Base-by-base conservation (phyloP, 2,888 invertebrate genomes). In the Stenchaetothrips biformis region DNA sequence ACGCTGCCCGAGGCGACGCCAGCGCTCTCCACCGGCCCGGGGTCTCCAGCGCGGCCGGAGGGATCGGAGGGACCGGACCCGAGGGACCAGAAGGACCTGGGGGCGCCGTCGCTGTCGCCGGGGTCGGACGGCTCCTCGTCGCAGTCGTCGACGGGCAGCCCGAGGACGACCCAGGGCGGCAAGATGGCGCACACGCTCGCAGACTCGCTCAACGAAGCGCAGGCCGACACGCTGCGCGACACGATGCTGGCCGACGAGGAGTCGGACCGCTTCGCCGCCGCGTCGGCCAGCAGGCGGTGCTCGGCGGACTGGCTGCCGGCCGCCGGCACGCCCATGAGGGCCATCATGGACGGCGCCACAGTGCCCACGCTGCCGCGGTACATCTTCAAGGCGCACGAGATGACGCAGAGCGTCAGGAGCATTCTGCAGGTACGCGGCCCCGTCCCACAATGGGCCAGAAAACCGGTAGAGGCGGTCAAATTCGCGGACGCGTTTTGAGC, bases 381-480 rank as follows among this genome's bases (percentile, higher is more conserved):
- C 67, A 74, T 74, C 67, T 74, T 74, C 67, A 74, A 74, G 67
- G 67, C 67, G 6, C 67, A 74, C 67, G 67, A 74, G 67, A 74
- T 74, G 25, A 74, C 67, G 8, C 9, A 21, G 67, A 25, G 25
- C 25, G 67, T 74, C 9, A 21, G 67, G 7, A n/a, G 25, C 21
- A 7, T 74, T 2, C 67, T 74, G 21, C 25, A 74, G 67, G 67
- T 74, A 11, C 21, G 67, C 21, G 21, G 21, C 67, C 16, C 13
- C 53, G 3, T 7, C 13, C 53, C 53, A 18, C 67, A 7, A 21
- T 6, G 21, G 67, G 67, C 7, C 67, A 21, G n/a, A n/a, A n/a
- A n/a, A n/a, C n/a, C n/a, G n/a, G n/a, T n/a, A n/a, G n/a, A n/a
- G n/a, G n/a, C n/a, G n/a, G n/a, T n/a, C n/a, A n/a, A n/a, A n/a